Conservation (phyloP, 2,888 invertebrate genomes). For the Drosophila pseudotakahashii region DNA sequence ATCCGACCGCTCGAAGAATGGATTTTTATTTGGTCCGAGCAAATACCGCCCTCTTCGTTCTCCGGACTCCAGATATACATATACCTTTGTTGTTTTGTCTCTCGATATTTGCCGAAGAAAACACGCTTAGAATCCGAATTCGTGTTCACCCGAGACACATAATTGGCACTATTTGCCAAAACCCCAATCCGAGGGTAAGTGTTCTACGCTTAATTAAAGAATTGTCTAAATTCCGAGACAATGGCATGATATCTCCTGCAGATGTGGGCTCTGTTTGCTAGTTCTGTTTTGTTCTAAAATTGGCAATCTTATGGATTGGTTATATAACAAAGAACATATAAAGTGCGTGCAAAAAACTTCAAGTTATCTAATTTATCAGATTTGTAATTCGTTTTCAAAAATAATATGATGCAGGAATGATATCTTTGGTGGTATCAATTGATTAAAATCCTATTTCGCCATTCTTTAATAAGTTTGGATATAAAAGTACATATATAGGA, state of each 20-base stretch:
- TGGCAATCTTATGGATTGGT: background rate
- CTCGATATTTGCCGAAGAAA: background rate
- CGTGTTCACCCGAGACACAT: background rate
- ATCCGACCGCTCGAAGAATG: background rate
- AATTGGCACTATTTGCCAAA: conserved; percentile 3
- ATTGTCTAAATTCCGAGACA: background rate
- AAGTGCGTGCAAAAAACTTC: background rate
- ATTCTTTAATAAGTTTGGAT: too few relatives aligned
- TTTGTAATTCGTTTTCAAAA: too few relatives aligned
- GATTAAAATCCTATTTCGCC: too few relatives aligned
- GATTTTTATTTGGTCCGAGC: background rate
- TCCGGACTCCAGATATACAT: background rate
- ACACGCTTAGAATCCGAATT: conserved; percentile 3
- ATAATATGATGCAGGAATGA: too few relatives aligned
- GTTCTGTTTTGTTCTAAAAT: background rate
- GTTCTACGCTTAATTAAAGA: background rate
- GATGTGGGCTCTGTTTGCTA: background rate
- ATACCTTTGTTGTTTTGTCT: background rate
- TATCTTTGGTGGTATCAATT: too few relatives aligned
- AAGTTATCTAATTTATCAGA: too few relatives aligned
- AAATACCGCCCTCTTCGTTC: background rate
- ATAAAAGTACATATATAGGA: too few relatives aligned
- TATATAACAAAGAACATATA: background rate
- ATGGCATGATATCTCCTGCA: background rate
- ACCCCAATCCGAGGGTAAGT: background rate